Conservation (phyloP, 2,113 vertebrate genomes). For the Pseudopipra pipra region DNA sequence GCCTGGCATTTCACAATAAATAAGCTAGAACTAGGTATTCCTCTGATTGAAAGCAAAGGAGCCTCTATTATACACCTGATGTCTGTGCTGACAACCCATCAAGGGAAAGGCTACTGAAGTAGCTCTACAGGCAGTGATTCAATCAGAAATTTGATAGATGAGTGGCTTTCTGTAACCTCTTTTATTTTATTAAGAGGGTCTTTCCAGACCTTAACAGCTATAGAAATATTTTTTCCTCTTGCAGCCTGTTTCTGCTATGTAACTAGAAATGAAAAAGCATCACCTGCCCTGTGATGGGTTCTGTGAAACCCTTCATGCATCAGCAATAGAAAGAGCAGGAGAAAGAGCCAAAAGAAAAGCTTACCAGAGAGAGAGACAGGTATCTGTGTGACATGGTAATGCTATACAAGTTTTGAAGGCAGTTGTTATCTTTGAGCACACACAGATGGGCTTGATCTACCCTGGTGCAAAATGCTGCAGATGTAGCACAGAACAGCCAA, state of each 20-base stretch:
- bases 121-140: not conserved
- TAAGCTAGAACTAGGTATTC: not conserved
- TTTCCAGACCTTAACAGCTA: not conserved
- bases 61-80: not conserved
- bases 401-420: not conserved
- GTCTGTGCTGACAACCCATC: not conserved
- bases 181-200: not conserved
- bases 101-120: not conserved
- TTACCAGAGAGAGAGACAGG: not conserved
- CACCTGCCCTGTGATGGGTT: accelerated
- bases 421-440: not conserved
- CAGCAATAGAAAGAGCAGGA: not conserved
- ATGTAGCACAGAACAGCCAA: not conserved
- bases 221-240: not conserved
- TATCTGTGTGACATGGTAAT: accelerated
- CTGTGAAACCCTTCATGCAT: not conserved
- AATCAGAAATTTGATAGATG: not conserved
- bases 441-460: not conserved
- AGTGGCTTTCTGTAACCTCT: not conserved
- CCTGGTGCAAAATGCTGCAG: not conserved
- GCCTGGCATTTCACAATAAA: not conserved
- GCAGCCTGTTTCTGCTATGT: not conserved
- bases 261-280: not conserved
- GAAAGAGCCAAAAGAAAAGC: not conserved
- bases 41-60: not conserved